These are phyloP conservation scores for Muraenolepis orangiensis DNA, from an alignment of 2,797 vertebrate genomes.

Conservation along the genomic window DNA sequence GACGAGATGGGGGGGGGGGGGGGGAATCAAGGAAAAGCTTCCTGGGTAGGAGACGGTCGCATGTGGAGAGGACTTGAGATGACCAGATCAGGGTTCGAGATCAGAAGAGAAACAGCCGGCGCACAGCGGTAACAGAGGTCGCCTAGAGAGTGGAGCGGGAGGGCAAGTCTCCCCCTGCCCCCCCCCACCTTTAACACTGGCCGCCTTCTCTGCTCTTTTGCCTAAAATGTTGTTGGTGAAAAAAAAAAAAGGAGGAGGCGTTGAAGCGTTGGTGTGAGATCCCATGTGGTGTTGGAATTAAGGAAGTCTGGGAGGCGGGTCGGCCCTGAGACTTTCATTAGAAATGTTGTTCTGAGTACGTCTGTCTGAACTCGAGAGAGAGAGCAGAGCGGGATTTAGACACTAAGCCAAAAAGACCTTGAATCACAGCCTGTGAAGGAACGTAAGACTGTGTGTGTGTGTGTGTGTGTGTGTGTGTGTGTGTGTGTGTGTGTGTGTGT, in stretches of 20 bases:
- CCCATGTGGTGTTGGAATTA: constrained; percentile 46
- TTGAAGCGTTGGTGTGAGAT: constrained; percentile 48
- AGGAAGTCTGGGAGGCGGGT: constrained; percentile 49
- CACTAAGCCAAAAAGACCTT: constrained; percentile 73
- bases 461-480: too few species aligned
- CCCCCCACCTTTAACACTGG: neutral
- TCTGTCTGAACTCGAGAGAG: constrained; percentile 65
- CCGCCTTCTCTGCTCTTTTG: neutral
- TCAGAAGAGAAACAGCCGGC: neutral
- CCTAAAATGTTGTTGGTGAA: constrained; percentile 25
- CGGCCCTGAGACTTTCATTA: constrained; percentile 69
- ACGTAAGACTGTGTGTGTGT: constrained; percentile 38
- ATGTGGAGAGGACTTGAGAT: neutral
- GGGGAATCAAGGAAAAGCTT: neutral
- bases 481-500: constrained; percentile 52
- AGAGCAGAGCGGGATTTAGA: constrained; percentile 72
- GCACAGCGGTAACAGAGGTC: neutral
- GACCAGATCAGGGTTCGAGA: too few species aligned
- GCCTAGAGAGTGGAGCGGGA: neutral
- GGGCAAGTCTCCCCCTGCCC: neutral
- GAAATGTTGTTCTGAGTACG: constrained; percentile 61
- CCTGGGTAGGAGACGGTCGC: neutral
- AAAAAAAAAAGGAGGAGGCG: constrained; percentile 31
- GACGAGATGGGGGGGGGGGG: neutral
- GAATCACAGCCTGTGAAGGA: constrained; percentile 71